Percentiles rank a stretch among this genome's conserved stretches.
These are phyloP conservation scores for Atrina japonica DNA, from an alignment of 2,888 invertebrate species.

Conservation along the genomic window DNA sequence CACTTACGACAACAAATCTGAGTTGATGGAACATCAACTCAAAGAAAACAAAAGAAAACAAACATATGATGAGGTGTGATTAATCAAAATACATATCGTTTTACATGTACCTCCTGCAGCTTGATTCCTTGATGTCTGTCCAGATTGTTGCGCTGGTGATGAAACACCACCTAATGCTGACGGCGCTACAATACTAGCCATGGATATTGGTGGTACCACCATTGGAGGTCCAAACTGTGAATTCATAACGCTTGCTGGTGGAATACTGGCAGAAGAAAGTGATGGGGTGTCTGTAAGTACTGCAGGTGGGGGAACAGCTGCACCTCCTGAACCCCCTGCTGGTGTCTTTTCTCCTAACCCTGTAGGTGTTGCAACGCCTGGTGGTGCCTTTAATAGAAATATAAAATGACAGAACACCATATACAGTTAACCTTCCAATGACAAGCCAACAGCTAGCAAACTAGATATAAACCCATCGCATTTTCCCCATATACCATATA, in stretches of 20 bases:
- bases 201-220: constrained; percentile 27
- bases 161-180: constrained; percentile 1
- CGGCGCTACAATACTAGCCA: constrained; percentile 27
- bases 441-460: too few relatives aligned
- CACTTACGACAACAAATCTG: too few relatives aligned
- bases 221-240: constrained; percentile 28
- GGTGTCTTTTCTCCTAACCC: constrained; percentile 55
- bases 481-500: too few relatives aligned
- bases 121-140: too few relatives aligned
- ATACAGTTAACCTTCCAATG: too few relatives aligned
- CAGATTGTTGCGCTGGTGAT: too few relatives aligned
- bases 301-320: constrained; percentile 19
- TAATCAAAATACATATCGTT: too few relatives aligned
- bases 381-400: constrained; percentile 61
- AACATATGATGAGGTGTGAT: background rate
- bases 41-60: background rate
- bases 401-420: background rate
- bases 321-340: too few relatives aligned
- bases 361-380: constrained; percentile 72
- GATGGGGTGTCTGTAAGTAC: constrained; percentile 59
- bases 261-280: constrained; percentile 43
- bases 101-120: too few relatives aligned
- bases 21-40: too few relatives aligned
- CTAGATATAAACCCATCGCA: too few relatives aligned
- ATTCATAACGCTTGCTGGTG: constrained; percentile 39